phyloP scores from a whole-genome alignment of 2,113 vertebrate genomes.

The Collichthys lucidus region DNA sequence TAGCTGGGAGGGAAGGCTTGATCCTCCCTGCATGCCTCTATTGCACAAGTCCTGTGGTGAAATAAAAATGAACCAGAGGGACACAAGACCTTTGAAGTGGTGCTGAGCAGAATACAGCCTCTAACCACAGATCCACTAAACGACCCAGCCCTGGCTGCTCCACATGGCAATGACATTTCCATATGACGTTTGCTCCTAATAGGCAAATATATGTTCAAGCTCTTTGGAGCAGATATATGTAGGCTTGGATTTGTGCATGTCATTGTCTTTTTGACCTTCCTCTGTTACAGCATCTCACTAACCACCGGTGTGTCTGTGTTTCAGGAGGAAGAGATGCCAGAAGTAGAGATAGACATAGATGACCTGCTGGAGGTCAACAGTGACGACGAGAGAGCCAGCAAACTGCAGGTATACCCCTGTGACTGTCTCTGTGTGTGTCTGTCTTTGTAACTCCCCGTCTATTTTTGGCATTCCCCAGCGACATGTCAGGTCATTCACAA shows the following conservation, averaged over 20 bases:
- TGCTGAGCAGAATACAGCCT: constrained; percentile 51
- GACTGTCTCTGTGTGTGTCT: constrained; percentile 11
- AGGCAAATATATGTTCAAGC: constrained; percentile 18
- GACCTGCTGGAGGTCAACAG: constrained; percentile 94
- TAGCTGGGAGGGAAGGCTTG: constrained; percentile 50
- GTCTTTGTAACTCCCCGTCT: background rate
- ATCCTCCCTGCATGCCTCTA: constrained; percentile 57
- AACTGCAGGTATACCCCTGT: constrained; percentile 89
- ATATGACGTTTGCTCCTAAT: constrained; percentile 38
- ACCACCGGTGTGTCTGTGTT: constrained; percentile 63
- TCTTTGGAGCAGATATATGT: constrained; percentile 5
- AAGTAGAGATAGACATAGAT: constrained; percentile 98
- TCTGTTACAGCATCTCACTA: constrained; percentile 24
- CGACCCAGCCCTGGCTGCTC: constrained; percentile 45
- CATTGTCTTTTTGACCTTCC: background rate
- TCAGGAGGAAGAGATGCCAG: constrained; percentile 98
- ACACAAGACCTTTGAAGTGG: constrained; percentile 72
- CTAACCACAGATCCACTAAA: constrained; percentile 51
- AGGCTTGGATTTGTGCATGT: background rate
- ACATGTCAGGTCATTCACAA: background rate
- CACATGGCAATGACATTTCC: constrained; percentile 63
- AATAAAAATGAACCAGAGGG: constrained; percentile 43
- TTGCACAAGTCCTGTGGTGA: constrained; percentile 57
- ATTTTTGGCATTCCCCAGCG: background rate
- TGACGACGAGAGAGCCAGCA: constrained; percentile 94